Conservation (phyloP, 2,888 invertebrate genomes). For the Philonicus albiceps region DNA sequence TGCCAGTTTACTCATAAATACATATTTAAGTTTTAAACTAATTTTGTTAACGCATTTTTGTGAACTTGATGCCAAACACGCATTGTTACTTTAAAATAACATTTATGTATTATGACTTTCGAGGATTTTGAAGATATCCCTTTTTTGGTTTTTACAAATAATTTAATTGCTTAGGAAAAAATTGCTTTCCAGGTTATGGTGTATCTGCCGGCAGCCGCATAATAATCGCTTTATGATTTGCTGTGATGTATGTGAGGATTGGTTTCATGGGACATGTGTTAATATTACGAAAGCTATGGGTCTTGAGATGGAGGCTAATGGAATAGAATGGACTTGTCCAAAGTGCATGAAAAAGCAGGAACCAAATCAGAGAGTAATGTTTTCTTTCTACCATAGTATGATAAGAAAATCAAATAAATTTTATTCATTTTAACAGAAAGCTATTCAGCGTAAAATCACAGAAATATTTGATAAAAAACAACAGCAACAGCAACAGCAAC, state of each 20-base stretch:
- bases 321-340: slow-evolving; percentile 89
- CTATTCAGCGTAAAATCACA: slow-evolving; percentile 47
- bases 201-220: slow-evolving; percentile 93
- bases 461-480: slow-evolving; percentile 43
- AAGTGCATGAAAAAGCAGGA: slow-evolving; percentile 74
- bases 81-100: neutral
- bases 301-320: slow-evolving; percentile 88
- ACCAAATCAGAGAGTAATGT: slow-evolving; percentile 55
- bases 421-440: slow-evolving; percentile 31
- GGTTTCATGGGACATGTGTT: slow-evolving; percentile 98
- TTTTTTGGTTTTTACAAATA: neutral
- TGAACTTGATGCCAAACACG: too few relatives aligned
- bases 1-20: too few relatives aligned
- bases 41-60: too few relatives aligned
- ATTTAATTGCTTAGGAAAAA: neutral
- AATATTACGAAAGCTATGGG: slow-evolving; percentile 91
- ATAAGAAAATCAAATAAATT: neutral
- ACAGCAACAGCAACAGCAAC: neutral
- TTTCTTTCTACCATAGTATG: slow-evolving; percentile 28
- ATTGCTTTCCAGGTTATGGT: slow-evolving; percentile 76
- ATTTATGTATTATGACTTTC: too few relatives aligned
- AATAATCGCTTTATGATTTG: slow-evolving; percentile 98
- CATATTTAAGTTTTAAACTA: too few relatives aligned
- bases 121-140: neutral
- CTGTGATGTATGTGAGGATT: slow-evolving; percentile 94